A percentile compares a stretch with the other conserved stretches of the same genome.
phyloP scores from a whole-genome alignment of 1,140 invertebrate species.

The Asobara japonica region DNA sequence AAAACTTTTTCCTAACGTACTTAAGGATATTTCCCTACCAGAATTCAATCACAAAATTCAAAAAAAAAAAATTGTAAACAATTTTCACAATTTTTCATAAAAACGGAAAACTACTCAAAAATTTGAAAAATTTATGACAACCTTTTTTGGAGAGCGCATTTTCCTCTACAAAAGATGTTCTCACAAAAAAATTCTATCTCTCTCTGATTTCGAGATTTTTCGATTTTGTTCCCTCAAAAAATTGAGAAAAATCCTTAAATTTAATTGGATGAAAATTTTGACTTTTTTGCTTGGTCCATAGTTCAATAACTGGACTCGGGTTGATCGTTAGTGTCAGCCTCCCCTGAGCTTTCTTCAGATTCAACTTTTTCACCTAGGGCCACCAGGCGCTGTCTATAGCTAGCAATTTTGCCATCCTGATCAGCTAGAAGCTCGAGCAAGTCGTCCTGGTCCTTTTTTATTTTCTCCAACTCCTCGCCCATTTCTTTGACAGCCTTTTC shows the following conservation, averaged over 20 bases:
- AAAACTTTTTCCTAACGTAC: no score
- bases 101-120: no score
- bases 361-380: slow-evolving; percentile 74
- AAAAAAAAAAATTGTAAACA: no score
- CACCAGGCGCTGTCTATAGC: slow-evolving; percentile 76
- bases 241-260: not conserved
- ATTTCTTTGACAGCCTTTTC: slow-evolving; percentile 58
- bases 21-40: no score
- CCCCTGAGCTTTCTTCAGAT: slow-evolving; percentile 59
- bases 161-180: no score
- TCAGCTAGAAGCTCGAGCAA: slow-evolving; percentile 85
- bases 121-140: no score
- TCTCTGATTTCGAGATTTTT: not conserved
- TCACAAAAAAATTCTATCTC: no score
- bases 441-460: slow-evolving; percentile 92
- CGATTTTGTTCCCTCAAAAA: not conserved
- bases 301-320: slow-evolving; percentile 54
- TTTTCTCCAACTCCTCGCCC: slow-evolving; percentile 72
- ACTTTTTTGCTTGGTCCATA: no score
- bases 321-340: slow-evolving; percentile 58
- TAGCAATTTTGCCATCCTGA: slow-evolving; percentile 79
- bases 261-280: not conserved
- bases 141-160: no score
- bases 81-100: no score
- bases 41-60: no score